Evolutionary conservation across 2,797 vertebrate genomes (phyloP), one percentile per base, ranked within the genome.

Genomic region (Spea hammondii): DNA sequence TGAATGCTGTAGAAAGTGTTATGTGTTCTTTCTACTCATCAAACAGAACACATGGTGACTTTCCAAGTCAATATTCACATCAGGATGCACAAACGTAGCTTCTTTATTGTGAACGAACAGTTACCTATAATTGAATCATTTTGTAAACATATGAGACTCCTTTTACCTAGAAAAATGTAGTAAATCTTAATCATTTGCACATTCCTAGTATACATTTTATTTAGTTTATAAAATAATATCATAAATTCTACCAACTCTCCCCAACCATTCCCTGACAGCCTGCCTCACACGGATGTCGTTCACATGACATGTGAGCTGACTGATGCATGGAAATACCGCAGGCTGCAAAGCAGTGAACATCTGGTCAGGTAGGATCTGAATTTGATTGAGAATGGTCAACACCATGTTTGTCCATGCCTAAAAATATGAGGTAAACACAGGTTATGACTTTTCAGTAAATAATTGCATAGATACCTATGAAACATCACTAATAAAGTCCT

Each of bases 321-420:
- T 98, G 88, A 99, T 92, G 86, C 96, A 97, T 0, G 97, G 96
- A 84, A 97, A 99, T 85, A 99, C 92, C 0, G 91, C 95, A 0
- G 96, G 96, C 89, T 97, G 98, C 4, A 99, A 93, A 4, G 95
- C 96, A 9, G 92, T 90, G 87, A 99, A 99, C 0, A 91, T 95
- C 62, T 93, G 84, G 84, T 98, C 97, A 0, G 96, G 92, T 54
- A 99, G 90, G 12, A 94, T 91, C 86, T 97, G 95, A 83, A 98
- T 94, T 88, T 99, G 97, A 72, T 95, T 98, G 81, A 99, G 94
- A 83, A 99, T 93, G 0, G 94, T 97, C 88, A 99, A 85, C 82
- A 99, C 95, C 98, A 99, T 99, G 90, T 94, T 98, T 91, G 96
- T 98, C 98, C 98, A 99, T 0, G 98, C 97, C 98, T 99, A 80